Conservation (phyloP, 1,140 invertebrate genomes). For the Watersipora subatra region DNA sequence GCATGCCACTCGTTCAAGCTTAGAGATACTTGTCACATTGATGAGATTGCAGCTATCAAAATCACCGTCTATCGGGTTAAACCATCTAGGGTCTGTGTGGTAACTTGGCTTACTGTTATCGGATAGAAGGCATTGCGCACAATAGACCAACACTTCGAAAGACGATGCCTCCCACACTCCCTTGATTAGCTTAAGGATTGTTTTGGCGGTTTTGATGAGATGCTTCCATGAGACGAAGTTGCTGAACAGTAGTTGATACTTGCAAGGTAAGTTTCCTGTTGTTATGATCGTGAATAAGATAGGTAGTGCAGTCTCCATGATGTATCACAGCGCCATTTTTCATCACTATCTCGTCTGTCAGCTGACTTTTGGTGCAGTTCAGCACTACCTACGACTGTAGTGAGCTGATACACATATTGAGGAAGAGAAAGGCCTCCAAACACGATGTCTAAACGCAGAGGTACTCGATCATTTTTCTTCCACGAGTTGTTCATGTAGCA, state of each 20-base stretch:
- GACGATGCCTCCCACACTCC: neutral
- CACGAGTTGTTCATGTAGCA: neutral
- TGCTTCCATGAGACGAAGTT: neutral
- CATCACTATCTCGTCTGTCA: neutral
- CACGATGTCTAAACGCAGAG: neutral
- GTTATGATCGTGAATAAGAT: neutral
- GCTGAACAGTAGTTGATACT: neutral
- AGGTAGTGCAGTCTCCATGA: neutral
- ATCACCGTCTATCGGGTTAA: too few relatives aligned
- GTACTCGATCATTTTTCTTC: neutral
- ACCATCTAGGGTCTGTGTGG: neutral
- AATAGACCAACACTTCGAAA: neutral
- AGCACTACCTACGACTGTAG: neutral
- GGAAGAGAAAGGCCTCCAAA: neutral
- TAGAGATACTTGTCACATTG: too few relatives aligned
- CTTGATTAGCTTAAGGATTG: neutral
- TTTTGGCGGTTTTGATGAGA: neutral
- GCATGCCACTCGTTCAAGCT: too few relatives aligned
- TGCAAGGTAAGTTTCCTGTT: neutral
- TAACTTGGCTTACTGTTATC: neutral
- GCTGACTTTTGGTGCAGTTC: neutral
- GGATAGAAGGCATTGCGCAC: neutral
- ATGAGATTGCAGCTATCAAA: too few relatives aligned
- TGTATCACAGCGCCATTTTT: neutral
- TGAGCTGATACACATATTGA: neutral